Evolutionary conservation across 2,797 vertebrate genomes (phyloP), one percentile per base, ranked within the genome.

Genomic region (Nyctibius grandis): DNA sequence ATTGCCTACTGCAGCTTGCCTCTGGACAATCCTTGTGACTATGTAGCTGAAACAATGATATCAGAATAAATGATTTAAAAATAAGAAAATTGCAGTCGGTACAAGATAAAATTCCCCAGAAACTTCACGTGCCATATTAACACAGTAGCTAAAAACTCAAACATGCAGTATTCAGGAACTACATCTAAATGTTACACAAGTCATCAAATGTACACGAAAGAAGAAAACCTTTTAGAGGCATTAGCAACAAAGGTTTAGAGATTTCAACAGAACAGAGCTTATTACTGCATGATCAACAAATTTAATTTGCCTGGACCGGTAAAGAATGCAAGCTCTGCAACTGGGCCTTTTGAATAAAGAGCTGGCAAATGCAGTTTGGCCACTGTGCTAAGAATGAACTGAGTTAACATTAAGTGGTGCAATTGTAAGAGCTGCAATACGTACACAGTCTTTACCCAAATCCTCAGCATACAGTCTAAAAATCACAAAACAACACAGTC

Each of bases 251-350:
- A 82, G 75, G 33, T 83, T 93, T 67, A 95, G 84, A 91, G 51
- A 93, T 59, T 87, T 92, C 89, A 93, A 67, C 47, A 84, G 89
- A 94, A 95, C 38, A 60, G 64, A 65, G 45, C 50, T 75, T 61
- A 84, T 91, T 87, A 88, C 59, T 94, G 96, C 95, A 91, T 28
- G 44, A 68, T 95, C 95, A 95, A 94, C 96, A 96, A 82, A 89
- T 96, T 85, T 77, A 79, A 89, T 92, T 89, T 96, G 88, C 68
- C 84, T 89, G 45, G 59, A 74, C 51, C 1, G 0, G 59, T 56
- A 48, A 81, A 94, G 88, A 97, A 94, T 85, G 89, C 93, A 94
- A 96, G 70, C 77, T 73, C 65, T 94, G 91, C 95, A 95, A 64
- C 64, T 60, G 36, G 6, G 51, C 48, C 69, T 93, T 94, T 91